These are phyloP conservation scores for Pterostichus madidus DNA, from an alignment of 2,888 invertebrate genomes.

Conservation along the genomic window DNA sequence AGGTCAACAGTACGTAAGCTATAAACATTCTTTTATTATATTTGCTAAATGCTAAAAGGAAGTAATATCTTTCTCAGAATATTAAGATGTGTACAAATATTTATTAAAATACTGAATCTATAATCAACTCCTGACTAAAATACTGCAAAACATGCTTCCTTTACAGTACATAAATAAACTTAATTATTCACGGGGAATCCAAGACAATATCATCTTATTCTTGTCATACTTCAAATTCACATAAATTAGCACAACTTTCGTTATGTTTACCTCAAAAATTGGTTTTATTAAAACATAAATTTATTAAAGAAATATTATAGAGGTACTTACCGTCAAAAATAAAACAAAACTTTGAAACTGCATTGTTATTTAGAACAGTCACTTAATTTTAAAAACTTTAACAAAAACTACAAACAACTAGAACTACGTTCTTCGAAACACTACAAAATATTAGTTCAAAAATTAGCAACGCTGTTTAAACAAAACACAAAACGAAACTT, in stretches of 20 bases:
- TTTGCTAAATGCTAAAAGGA: not conserved
- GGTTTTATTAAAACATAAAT: not conserved
- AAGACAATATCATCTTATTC: no score
- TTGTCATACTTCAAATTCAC: no score
- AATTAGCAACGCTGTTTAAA: constrained; percentile 3
- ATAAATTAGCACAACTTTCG: no score
- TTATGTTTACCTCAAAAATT: no score
- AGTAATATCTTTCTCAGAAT: constrained; percentile 29
- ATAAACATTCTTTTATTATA: constrained; percentile 26
- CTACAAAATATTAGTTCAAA: constrained; percentile 5
- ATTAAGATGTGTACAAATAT: constrained; percentile 1
- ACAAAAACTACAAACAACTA: not conserved
- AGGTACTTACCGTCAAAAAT: constrained; percentile 36
- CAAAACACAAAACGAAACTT: constrained; percentile 8
- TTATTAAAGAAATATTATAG: no score
- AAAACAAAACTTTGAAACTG: constrained; percentile 25
- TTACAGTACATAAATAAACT: not conserved
- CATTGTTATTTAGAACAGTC: constrained; percentile 8
- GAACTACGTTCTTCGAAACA: not conserved
- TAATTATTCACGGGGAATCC: constrained; percentile 1
- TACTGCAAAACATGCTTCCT: constrained; percentile 4
- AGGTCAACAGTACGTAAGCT: constrained; percentile 18
- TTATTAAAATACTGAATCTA: not conserved
- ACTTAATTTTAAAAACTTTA: constrained; percentile 2
- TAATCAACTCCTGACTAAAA: not conserved